These are phyloP conservation scores for Zophobas morio DNA, from an alignment of 1,140 invertebrate genomes.

Conservation along the genomic window DNA sequence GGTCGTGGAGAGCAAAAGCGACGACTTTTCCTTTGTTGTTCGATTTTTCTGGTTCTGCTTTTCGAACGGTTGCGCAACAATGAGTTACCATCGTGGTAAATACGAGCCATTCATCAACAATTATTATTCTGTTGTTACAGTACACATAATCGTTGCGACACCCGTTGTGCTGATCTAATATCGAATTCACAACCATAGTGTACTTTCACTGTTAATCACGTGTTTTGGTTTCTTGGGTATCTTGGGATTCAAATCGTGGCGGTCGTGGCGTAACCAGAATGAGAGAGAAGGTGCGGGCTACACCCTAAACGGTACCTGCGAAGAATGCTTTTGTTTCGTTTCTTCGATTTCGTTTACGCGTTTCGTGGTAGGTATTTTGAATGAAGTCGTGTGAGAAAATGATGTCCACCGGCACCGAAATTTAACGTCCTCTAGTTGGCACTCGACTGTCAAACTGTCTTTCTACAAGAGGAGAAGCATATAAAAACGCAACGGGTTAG, in stretches of 20 bases:
- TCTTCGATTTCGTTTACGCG: too few relatives aligned
- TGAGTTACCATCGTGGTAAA: not conserved
- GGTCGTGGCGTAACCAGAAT: not conserved
- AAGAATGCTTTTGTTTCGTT: too few relatives aligned
- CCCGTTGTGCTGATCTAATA: slow-evolving; percentile 4
- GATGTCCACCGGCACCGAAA: too few relatives aligned
- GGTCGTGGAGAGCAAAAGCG: not conserved
- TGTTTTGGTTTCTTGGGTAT: not conserved
- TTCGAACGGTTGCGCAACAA: too few relatives aligned
- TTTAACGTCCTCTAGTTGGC: too few relatives aligned
- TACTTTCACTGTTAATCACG: slow-evolving; percentile 2
- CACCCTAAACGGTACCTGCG: too few relatives aligned
- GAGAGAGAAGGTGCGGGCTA: too few relatives aligned
- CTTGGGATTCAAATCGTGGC: not conserved
- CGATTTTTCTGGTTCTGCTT: not conserved
- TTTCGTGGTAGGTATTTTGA: too few relatives aligned
- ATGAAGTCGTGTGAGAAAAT: too few relatives aligned
- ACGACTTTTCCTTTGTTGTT: not conserved
- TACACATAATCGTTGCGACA: slow-evolving; percentile 9
- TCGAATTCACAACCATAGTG: slow-evolving; percentile 10
- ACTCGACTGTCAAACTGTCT: too few relatives aligned
- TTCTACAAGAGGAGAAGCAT: too few relatives aligned
- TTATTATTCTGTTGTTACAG: slow-evolving; percentile 2
- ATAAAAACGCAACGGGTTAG: too few relatives aligned
- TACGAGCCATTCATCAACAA: not conserved